These are phyloP conservation scores for Rutpela maculata DNA, from an alignment of 2,888 invertebrate species.

Conservation along the genomic window DNA sequence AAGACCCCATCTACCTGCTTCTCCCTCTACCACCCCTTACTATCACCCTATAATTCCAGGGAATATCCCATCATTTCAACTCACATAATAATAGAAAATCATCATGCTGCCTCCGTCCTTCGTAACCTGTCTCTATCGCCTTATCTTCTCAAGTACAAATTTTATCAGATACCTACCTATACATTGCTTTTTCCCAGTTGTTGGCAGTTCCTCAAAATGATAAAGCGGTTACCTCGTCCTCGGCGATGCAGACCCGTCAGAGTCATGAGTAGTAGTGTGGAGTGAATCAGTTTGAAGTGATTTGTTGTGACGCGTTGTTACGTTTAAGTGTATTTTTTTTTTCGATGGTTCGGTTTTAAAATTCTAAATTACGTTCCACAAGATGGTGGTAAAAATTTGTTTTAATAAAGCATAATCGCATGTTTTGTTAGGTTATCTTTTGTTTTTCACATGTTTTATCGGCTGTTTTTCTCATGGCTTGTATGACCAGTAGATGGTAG, in stretches of 20 bases:
- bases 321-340: conserved; percentile 1
- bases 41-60: conserved; percentile 7
- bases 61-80: not conserved
- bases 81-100: conserved; percentile 13
- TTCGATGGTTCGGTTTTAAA: not conserved
- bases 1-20: conserved; percentile 14
- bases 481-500: not conserved
- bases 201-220: conserved; percentile 61
- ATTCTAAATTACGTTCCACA: not conserved
- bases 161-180: conserved; percentile 56
- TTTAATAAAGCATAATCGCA: conserved; percentile 22
- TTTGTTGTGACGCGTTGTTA: conserved; percentile 1
- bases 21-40: not conserved
- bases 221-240: conserved; percentile 43
- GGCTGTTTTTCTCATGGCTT: conserved; percentile 25
- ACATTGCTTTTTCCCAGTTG: conserved; percentile 55
- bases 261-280: not conserved
- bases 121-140: conserved; percentile 42
- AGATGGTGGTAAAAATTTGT: conserved; percentile 20
- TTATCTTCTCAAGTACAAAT: conserved; percentile 57
- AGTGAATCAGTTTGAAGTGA: conserved; percentile 7
- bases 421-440: conserved; percentile 37
- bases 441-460: conserved; percentile 25
- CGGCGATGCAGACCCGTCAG: conserved; percentile 21
- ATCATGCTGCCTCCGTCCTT: conserved; percentile 1